A percentile compares a stretch with the other conserved stretches of the same genome.
These are phyloP conservation scores for Cordilura impudica DNA, from an alignment of 2,888 invertebrate genomes.

Conservation along the genomic window DNA sequence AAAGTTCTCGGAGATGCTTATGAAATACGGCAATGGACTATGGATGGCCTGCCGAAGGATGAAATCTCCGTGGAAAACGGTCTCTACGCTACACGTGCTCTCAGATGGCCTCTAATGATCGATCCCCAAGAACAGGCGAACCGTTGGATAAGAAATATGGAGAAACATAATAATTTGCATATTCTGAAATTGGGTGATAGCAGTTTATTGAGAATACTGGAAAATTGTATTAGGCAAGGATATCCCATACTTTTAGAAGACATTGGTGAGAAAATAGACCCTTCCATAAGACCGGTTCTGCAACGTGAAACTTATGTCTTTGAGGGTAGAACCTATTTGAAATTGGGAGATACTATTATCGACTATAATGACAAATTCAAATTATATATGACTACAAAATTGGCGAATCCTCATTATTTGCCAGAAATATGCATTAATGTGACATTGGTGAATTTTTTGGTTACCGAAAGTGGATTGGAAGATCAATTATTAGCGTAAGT, in stretches of 20 bases:
- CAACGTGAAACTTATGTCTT: constrained; percentile 86
- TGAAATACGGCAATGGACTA: constrained; percentile 93
- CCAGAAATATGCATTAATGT: constrained; percentile 96
- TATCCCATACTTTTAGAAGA: constrained; percentile 92
- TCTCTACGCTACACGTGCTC: constrained; percentile 89
- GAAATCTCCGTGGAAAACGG: constrained; percentile 94
- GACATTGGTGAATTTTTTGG: constrained; percentile 94
- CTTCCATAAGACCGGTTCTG: constrained; percentile 89
- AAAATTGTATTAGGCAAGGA: constrained; percentile 88
- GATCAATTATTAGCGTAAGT: constrained; percentile 93
- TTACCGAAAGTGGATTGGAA: constrained; percentile 92
- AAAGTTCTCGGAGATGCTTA: constrained; percentile 88
- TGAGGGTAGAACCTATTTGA: constrained; percentile 89
- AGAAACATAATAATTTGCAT: constrained; percentile 85
- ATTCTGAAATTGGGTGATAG: constrained; percentile 89
- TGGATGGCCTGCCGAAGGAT: constrained; percentile 92
- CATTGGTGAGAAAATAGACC: constrained; percentile 91
- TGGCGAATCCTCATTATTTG: constrained; percentile 94
- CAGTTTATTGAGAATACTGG: constrained; percentile 86
- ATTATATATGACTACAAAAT: constrained; percentile 93
- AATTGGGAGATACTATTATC: constrained; percentile 91
- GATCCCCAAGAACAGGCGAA: constrained; percentile 98
- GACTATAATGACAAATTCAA: constrained; percentile 92
- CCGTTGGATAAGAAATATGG: constrained; percentile 94
- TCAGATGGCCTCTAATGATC: constrained; percentile 94